phyloP scores from a whole-genome alignment of 2,888 invertebrate genomes.

The Phorcus lineatus region DNA sequence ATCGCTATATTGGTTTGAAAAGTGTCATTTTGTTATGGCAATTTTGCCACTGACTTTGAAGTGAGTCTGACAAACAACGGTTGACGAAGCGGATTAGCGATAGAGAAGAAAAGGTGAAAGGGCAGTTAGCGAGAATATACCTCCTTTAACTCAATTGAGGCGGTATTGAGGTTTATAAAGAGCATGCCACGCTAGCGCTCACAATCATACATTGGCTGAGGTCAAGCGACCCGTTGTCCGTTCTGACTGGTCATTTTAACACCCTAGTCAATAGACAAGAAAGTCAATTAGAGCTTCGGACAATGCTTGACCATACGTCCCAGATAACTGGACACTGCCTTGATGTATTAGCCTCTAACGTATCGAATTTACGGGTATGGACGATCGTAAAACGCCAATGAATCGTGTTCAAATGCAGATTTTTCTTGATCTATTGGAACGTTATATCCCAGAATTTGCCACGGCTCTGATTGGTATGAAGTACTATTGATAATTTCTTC shows the following conservation, averaged over 20 bases:
- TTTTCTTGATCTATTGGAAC: not conserved
- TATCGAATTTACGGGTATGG: not conserved
- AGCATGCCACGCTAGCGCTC: not conserved
- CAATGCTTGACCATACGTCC: slow-evolving; percentile 7
- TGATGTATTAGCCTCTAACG: not conserved
- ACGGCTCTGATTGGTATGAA: not conserved
- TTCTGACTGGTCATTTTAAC: slow-evolving; percentile 5
- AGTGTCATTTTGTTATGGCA: not conserved
- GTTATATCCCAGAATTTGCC: not conserved
- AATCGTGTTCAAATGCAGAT: slow-evolving; percentile 11
- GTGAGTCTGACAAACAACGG: not conserved
- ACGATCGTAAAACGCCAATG: not conserved
- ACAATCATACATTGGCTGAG: not conserved
- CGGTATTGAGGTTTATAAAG: not conserved
- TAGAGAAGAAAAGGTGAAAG: not conserved
- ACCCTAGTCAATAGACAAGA: slow-evolving; percentile 6
- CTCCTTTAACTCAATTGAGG: slow-evolving; percentile 4
- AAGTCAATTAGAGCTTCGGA: slow-evolving; percentile 5
- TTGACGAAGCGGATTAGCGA: not conserved
- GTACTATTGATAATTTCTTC: not conserved
- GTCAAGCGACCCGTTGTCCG: not conserved
- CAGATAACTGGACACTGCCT: not conserved
- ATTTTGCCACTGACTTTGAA: not conserved
- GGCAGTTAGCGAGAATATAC: not conserved
- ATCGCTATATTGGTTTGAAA: slow-evolving; percentile 1